Evolutionary conservation across 1,140 invertebrate genomes (phyloP).

Genomic region (Cephus cinctus): DNA sequence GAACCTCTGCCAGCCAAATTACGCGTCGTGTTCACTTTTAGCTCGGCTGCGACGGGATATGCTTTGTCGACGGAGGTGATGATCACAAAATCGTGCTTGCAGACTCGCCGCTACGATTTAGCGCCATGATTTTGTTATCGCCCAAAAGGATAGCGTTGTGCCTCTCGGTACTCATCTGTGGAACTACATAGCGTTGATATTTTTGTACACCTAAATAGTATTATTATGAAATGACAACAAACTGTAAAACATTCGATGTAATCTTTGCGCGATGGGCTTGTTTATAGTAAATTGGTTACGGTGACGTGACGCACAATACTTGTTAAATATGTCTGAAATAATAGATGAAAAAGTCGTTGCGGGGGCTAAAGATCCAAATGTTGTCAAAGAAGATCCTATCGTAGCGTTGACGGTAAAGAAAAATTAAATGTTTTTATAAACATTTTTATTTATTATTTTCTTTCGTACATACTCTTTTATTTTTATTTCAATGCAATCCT

Average conservation of each 20-base stretch:
- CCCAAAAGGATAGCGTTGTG: too few species aligned
- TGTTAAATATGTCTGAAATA: slow-evolving; percentile 43
- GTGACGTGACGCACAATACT: not conserved
- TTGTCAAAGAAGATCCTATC: slow-evolving; percentile 52
- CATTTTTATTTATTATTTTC: slow-evolving; percentile 10
- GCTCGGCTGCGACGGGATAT: too few species aligned
- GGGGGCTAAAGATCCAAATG: slow-evolving; percentile 44
- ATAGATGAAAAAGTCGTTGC: slow-evolving; percentile 54
- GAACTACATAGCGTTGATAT: not conserved
- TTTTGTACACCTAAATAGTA: not conserved
- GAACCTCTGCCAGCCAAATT: too few species aligned
- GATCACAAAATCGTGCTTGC: too few species aligned
- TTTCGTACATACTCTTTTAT: slow-evolving; percentile 2
- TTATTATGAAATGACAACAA: not conserved
- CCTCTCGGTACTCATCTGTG: too few species aligned
- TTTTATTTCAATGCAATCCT: slow-evolving; percentile 3
- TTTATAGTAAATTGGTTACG: not conserved
- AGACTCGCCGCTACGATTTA: too few species aligned
- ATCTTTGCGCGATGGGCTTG: not conserved
- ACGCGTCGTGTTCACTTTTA: too few species aligned
- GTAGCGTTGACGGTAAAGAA: slow-evolving; percentile 45
- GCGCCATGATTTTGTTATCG: too few species aligned
- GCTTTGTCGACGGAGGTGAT: too few species aligned
- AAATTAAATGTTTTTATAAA: not conserved
- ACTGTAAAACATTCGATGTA: not conserved